Conservation (phyloP, 2,797 vertebrate species). For the Amblyraja radiata region DNA sequence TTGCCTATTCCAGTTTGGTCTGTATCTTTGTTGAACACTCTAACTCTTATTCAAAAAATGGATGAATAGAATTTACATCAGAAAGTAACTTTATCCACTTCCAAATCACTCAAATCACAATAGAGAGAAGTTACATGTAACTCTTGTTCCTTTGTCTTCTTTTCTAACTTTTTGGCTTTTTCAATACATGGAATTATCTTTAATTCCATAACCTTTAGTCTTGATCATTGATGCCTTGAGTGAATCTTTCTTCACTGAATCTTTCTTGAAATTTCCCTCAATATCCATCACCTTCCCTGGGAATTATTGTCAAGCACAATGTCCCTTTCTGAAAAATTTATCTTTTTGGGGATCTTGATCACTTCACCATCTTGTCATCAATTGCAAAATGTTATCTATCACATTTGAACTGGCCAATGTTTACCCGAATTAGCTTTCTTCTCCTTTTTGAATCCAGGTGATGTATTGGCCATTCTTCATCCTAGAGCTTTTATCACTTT, state of each 20-base stretch:
- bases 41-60: not conserved
- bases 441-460: not conserved
- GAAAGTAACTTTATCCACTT: not conserved
- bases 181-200: not conserved
- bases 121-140: not conserved
- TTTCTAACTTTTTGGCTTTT: not conserved
- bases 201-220: not conserved
- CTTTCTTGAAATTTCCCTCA: not conserved
- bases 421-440: not conserved
- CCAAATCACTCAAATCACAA: not conserved
- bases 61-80: not conserved
- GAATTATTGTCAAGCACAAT: not conserved
- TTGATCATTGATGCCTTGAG: not conserved
- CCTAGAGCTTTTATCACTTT: not conserved
- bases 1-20: not conserved
- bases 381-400: not conserved
- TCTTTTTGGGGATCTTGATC: not conserved
- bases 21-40: not conserved
- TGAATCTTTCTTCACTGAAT: not conserved
- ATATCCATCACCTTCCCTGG: not conserved
- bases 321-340: not conserved
- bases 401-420: not conserved
- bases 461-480: not conserved
- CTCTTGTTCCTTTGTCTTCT: not conserved
- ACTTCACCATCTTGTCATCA: not conserved